Evolutionary conservation across 2,113 vertebrate genomes (phyloP).

Genomic region (Archocentrus centrarchus): DNA sequence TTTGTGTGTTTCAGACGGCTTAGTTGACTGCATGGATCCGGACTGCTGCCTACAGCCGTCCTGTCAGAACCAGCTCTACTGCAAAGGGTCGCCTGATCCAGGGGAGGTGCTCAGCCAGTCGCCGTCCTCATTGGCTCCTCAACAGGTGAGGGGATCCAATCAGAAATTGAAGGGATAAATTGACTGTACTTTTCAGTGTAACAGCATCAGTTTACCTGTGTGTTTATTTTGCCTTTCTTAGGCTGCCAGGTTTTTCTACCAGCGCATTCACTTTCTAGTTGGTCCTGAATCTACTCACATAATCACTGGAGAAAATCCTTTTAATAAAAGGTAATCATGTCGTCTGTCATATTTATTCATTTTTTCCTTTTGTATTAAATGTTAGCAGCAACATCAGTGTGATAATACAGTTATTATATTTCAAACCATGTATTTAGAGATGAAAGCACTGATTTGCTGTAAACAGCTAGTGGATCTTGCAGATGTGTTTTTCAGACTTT

Average conservation of each 20-base stretch:
- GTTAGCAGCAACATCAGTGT: not conserved
- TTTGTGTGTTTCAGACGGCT: slow-evolving; percentile 86
- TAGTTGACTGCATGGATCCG: slow-evolving; percentile 96
- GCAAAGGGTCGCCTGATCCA: slow-evolving; percentile 93
- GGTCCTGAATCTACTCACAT: slow-evolving; percentile 93
- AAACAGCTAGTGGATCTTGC: not conserved
- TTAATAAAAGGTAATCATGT: slow-evolving; percentile 90
- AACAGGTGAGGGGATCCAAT: slow-evolving; percentile 78
- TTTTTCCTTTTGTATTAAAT: not conserved
- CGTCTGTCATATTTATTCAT: not conserved
- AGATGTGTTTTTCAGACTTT: not conserved
- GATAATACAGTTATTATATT: not conserved
- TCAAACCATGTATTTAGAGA: not conserved
- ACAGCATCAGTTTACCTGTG: not conserved
- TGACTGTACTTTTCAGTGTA: not conserved
- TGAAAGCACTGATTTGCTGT: not conserved
- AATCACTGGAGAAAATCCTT: slow-evolving; percentile 91
- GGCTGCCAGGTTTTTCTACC: slow-evolving; percentile 94
- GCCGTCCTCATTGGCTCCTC: slow-evolving; percentile 85
- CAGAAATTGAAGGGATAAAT: not conserved
- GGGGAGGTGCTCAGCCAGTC: slow-evolving; percentile 91
- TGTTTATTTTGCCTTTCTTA: slow-evolving; percentile 19
- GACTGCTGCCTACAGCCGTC: slow-evolving; percentile 96
- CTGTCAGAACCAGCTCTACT: slow-evolving; percentile 93
- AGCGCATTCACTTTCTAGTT: slow-evolving; percentile 93